Conservation (phyloP, 2,888 invertebrate species). For the Noctua pronuba region DNA sequence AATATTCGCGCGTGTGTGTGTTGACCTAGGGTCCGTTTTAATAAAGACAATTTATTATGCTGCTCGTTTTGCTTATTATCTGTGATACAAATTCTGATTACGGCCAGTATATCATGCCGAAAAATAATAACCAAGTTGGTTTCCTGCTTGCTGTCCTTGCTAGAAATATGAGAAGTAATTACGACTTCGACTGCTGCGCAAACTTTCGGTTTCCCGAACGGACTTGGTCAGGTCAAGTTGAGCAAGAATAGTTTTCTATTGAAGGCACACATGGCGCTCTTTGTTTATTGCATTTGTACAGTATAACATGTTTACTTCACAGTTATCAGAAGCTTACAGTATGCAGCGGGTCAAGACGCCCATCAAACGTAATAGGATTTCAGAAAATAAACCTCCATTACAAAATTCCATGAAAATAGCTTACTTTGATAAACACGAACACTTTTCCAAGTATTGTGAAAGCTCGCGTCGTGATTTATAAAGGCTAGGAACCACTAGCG, state of each 20-base stretch:
- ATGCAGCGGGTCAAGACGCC: neutral
- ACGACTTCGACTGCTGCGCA: neutral
- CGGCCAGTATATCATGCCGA: slow-evolving; percentile 1
- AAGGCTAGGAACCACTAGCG: slow-evolving; percentile 41
- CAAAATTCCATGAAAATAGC: slow-evolving; percentile 37
- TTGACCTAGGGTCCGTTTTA: slow-evolving; percentile 18
- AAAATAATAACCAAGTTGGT: slow-evolving; percentile 22
- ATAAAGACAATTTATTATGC: slow-evolving; percentile 32
- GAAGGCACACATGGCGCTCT: neutral
- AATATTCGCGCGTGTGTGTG: slow-evolving; percentile 32
- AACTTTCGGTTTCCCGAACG: neutral
- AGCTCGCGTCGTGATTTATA: slow-evolving; percentile 42
- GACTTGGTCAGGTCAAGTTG: neutral
- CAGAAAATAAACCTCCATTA: slow-evolving; percentile 6
- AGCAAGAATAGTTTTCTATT: neutral
- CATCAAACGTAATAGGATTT: slow-evolving; percentile 1
- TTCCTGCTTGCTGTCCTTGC: neutral
- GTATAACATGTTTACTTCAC: neutral
- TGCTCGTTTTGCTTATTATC: slow-evolving; percentile 31
- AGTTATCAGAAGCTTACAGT: neutral
- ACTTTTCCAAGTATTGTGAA: slow-evolving; percentile 38
- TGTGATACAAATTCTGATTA: slow-evolving; percentile 27
- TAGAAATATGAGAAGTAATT: slow-evolving; percentile 4
- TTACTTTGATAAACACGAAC: slow-evolving; percentile 29
- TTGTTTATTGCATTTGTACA: neutral